Conservation (phyloP, 2,797 vertebrate species). For the Leptatherina wallacei region DNA sequence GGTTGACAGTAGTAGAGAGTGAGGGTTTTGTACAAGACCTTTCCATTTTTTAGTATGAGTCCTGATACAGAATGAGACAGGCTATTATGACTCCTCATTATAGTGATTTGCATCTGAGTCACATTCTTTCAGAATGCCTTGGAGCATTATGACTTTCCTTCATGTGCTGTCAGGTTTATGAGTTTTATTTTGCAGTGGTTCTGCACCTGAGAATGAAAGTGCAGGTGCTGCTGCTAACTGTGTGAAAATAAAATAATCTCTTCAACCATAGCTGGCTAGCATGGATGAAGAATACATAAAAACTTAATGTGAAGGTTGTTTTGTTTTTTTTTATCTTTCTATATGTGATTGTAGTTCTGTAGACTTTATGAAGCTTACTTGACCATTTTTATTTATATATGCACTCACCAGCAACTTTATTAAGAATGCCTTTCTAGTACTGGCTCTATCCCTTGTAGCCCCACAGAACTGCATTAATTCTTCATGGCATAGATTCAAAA, state of each 20-base stretch:
- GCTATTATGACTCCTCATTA: conserved; percentile 34
- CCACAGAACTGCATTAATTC: too few species aligned
- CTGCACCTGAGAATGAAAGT: conserved; percentile 23
- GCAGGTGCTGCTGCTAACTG: neutral
- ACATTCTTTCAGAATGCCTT: conserved; percentile 16
- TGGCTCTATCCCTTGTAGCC: neutral
- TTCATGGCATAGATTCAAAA: too few species aligned
- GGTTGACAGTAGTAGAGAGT: conserved; percentile 12
- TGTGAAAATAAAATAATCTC: conserved; percentile 10
- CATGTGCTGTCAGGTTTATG: conserved; percentile 2
- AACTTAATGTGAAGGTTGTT: neutral
- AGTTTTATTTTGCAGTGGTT: conserved; percentile 14
- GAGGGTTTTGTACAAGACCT: conserved; percentile 29
- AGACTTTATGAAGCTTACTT: neutral
- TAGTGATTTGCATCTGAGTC: conserved; percentile 36
- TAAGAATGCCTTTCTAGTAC: neutral
- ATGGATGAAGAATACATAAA: neutral
- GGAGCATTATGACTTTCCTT: conserved; percentile 19
- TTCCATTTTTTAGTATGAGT: conserved; percentile 43
- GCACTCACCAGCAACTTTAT: neutral
- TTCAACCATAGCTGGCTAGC: neutral
- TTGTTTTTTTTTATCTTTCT: neutral
- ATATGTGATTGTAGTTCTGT: neutral
- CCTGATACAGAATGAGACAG: conserved; percentile 36
- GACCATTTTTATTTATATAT: neutral